These are phyloP conservation scores for Pseudobourletiella spinata DNA, from an alignment of 1,140 invertebrate species.

Conservation along the genomic window DNA sequence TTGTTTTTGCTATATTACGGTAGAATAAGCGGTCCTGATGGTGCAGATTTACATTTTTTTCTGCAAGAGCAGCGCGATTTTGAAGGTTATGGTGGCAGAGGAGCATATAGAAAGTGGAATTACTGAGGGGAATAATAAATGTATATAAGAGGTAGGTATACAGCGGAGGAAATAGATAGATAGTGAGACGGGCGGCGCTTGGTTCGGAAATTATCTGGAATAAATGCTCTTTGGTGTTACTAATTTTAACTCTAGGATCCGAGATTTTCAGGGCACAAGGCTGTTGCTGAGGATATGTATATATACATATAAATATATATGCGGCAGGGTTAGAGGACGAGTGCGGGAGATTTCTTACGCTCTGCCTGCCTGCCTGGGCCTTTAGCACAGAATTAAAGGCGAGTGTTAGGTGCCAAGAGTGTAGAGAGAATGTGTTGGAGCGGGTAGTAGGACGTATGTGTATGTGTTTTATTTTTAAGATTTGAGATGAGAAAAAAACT, in stretches of 20 bases:
- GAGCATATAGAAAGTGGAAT: too few species aligned
- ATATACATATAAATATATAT: too few species aligned
- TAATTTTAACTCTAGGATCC: conserved; percentile 27
- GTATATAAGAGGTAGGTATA: too few species aligned
- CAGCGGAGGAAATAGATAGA: too few species aligned
- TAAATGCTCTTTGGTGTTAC: conserved; percentile 14
- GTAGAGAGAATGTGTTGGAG: conserved; percentile 3
- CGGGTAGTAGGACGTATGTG: conserved; percentile 8
- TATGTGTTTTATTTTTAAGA: conserved; percentile 33
- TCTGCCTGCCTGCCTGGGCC: too few species aligned
- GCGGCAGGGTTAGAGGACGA: background rate
- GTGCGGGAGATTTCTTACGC: background rate
- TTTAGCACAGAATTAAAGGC: background rate
- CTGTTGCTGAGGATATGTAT: conserved; percentile 17
- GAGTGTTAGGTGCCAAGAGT: conserved; percentile 19
- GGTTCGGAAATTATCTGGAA: conserved; percentile 3
- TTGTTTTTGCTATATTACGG: too few species aligned
- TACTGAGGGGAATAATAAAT: too few species aligned
- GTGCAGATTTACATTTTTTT: too few species aligned
- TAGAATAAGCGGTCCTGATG: too few species aligned
- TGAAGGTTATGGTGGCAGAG: too few species aligned
- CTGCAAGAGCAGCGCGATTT: too few species aligned
- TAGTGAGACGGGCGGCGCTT: too few species aligned
- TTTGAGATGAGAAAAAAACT: conserved; percentile 14
- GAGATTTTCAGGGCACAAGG: conserved; percentile 29